A percentile compares a stretch with the other conserved stretches of the same genome.
Evolutionary conservation across 2,113 vertebrate genomes (phyloP).

Genomic region (Stomatorhinus ivindoensis): DNA sequence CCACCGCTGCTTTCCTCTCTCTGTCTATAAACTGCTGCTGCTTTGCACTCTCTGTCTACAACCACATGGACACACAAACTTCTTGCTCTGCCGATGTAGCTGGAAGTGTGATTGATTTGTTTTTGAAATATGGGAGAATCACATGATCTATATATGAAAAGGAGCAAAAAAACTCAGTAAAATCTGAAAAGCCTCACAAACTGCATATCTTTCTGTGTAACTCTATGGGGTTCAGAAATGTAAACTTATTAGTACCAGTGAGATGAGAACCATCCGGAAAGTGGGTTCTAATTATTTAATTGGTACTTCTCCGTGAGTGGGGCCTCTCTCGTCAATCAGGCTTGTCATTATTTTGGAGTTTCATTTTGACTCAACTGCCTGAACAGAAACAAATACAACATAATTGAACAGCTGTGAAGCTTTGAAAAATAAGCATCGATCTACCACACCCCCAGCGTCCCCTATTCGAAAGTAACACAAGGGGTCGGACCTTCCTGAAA

Average conservation of each 20-base stretch:
- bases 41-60: too few relatives aligned
- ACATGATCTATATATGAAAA: neutral
- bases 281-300: slow-evolving; percentile 14
- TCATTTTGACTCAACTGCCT: neutral
- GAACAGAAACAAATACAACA: neutral
- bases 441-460: neutral
- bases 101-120: slow-evolving; percentile 4
- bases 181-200: slow-evolving; percentile 2
- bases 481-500: neutral
- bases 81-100: neutral
- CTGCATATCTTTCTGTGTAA: slow-evolving; percentile 2
- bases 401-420: neutral
- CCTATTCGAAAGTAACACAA: neutral
- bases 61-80: neutral
- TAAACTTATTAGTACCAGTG: slow-evolving; percentile 10
- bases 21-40: too few relatives aligned
- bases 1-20: too few relatives aligned
- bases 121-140: slow-evolving; percentile 2
- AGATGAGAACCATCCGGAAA: neutral
- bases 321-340: neutral
- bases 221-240: neutral
- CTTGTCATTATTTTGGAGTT: neutral
- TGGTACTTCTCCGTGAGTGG: neutral
- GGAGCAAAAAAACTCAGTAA: neutral
- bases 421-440: neutral